Evolutionary conservation across 2,888 invertebrate species (phyloP), one percentile per base, ranked within the genome.

Genomic region (Calliphora vomitoria): DNA sequence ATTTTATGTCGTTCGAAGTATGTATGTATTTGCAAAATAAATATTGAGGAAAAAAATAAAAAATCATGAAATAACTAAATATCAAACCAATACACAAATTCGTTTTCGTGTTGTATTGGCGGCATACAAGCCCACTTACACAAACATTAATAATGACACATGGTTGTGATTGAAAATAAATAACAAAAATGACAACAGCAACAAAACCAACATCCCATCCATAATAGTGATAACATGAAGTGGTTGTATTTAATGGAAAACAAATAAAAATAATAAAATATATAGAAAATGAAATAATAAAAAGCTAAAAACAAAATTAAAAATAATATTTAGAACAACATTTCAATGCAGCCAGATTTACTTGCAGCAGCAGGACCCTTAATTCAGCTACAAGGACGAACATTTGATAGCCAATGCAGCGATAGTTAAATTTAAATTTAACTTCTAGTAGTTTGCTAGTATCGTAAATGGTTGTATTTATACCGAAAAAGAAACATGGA

Each of bases 191-290:
- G 15, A 31, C 68, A 62, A 82, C 10, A 62, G 15, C 60, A 69
- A 62, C n/a, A 75, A 41, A 15, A 58, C 44, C 20, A 80, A 20
- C 35, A 60, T 20, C 15, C 47, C n/a, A 41, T 8, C 8, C 25
- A 53, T 78, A 71, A 71, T 25, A 72, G 64, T 64, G 55, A 84
- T 72, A 72, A 78, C 72, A 72, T 47, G 18, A 71, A 78, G 47
- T 72, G 78, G 38, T 47, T 84, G 44, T 64, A 66, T 58, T 78
- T 78, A 72, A 84, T 72, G 55, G 71, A 78, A 72, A 78, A 47
- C 15, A 78, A 76, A 83, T 62, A 75, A 69, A 53, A 53, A 76
- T 68, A 82, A 69, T 69, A 76, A 41, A 69, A 83, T 53, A 83
- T 53, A 69, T 35, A 50, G 25, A 69, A 82, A 58, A 75, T 25